Conservation (phyloP, 2,113 vertebrate genomes). For the Mormoops blainvillei region DNA sequence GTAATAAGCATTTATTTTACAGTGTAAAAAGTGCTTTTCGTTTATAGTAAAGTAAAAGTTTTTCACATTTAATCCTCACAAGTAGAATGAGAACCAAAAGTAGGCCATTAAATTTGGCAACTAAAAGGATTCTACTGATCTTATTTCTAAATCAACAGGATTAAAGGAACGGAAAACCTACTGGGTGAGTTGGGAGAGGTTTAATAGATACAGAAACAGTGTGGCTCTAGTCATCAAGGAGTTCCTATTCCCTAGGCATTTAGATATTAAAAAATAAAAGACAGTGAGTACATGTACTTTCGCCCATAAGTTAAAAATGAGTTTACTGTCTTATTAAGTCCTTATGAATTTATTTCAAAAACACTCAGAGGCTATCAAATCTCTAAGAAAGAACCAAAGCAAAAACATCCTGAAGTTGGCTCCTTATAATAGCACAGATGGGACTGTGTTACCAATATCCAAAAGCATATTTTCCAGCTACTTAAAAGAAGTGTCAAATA, state of each 20-base stretch:
- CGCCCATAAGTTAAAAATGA: background rate
- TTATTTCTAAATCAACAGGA: background rate
- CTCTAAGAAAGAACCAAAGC: background rate
- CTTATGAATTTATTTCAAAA: conserved; percentile 8
- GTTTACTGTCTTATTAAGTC: conserved; percentile 14
- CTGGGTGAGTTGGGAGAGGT: background rate
- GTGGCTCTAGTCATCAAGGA: background rate
- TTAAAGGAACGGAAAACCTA: background rate
- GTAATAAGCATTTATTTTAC: background rate
- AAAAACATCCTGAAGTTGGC: background rate
- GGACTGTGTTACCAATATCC: background rate
- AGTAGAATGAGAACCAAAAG: background rate
- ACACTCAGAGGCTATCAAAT: background rate
- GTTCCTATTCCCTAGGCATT: background rate
- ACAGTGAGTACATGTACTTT: background rate
- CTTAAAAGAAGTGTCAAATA: background rate
- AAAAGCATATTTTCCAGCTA: conserved; percentile 4
- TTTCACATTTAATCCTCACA: background rate
- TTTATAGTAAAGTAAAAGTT: background rate
- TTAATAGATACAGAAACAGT: background rate
- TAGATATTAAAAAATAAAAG: conserved; percentile 3
- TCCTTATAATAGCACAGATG: background rate
- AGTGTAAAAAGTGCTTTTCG: conserved; percentile 2
- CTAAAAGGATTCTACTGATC: background rate
- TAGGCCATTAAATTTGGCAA: background rate